Evolutionary conservation across 2,888 invertebrate genomes (phyloP), one percentile per base, ranked within the genome.

Genomic region (Cantharis lateralis): DNA sequence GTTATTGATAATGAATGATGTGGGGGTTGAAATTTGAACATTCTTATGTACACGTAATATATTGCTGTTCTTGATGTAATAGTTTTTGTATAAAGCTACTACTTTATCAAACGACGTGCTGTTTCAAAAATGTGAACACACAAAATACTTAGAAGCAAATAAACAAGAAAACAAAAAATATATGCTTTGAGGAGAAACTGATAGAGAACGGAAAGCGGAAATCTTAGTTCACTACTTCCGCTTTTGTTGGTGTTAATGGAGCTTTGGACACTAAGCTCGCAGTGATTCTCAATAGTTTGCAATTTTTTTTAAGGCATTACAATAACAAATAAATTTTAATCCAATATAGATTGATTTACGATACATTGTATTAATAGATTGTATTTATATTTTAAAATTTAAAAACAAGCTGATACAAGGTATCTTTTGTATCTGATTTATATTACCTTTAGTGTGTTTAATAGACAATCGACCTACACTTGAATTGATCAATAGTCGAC

Each of bases 401-500:
- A 66, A 66, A 13, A 24, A 66, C 16, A 20, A 18, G 20, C n/a
- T 20, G 16, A 63, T 63, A 63, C 24, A 20, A 66, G 64, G n/a
- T 20, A 66, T 24, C 64, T 66, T 73, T 73, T 72, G 72, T 76
- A 72, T 70, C 70, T 28, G 68, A 74, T 71, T 73, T 70, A 73
- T 77, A 74, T 74, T 62, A 66, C 64, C 75, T 24, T 70, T 20
- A 20, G 68, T 72, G 73, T 75, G 78, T 78, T 76, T 75, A 78
- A 78, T 78, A 75, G 75, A 71, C 74, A 78, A 80, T 79, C 82
- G 79, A 76, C 81, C 82, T 81, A 82, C 81, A 82, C 82, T 73
- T 73, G 79, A 80, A 79, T 82, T 83, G 83, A 83, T 83, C 83
- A 83, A 83, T 83, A 82, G 83, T 82, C 77, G 79, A 68, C 79